Conservation (phyloP, 2,888 invertebrate genomes). For the Platycheirus albimanus region DNA sequence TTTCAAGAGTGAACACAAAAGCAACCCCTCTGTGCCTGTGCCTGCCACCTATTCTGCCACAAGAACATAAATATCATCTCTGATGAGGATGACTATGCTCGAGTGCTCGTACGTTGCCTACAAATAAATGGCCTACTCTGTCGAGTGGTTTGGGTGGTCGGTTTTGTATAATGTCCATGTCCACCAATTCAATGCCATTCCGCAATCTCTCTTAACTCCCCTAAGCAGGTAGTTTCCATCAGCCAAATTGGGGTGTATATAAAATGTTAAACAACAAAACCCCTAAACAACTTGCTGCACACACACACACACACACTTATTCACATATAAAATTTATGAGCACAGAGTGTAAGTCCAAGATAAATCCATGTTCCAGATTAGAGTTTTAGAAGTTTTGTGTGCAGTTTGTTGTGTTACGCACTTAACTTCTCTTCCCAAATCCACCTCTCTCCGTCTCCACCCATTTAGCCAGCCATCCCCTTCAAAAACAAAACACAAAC, state of each 20-base stretch:
- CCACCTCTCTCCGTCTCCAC: not conserved
- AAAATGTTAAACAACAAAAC: conserved; percentile 41
- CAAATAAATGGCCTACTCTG: conserved; percentile 60
- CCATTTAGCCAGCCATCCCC: no score
- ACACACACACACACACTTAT: no score
- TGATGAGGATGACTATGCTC: conserved; percentile 55
- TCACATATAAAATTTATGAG: conserved; percentile 73
- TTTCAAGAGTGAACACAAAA: conserved; percentile 1
- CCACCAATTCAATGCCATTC: conserved; percentile 46
- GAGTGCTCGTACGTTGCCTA: conserved; percentile 47
- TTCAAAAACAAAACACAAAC: conserved; percentile 52
- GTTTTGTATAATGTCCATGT: no score
- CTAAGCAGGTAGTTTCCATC: conserved; percentile 40
- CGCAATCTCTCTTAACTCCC: conserved; percentile 6
- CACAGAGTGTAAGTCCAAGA: conserved; percentile 75
- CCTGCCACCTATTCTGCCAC: conserved; percentile 1
- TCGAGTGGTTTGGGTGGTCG: conserved; percentile 26
- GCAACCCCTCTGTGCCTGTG: not conserved
- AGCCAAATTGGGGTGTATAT: conserved; percentile 26
- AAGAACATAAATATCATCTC: conserved; percentile 63
- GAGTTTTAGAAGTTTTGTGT: conserved; percentile 71
- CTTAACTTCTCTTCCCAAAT: conserved; percentile 51
- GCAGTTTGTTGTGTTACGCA: conserved; percentile 70
- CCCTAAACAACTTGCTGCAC: conserved; percentile 58
- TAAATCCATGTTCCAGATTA: conserved; percentile 75